Evolutionary conservation across 2,888 invertebrate species (phyloP), one percentile per base, ranked within the genome.

Genomic region (Thera britannica): DNA sequence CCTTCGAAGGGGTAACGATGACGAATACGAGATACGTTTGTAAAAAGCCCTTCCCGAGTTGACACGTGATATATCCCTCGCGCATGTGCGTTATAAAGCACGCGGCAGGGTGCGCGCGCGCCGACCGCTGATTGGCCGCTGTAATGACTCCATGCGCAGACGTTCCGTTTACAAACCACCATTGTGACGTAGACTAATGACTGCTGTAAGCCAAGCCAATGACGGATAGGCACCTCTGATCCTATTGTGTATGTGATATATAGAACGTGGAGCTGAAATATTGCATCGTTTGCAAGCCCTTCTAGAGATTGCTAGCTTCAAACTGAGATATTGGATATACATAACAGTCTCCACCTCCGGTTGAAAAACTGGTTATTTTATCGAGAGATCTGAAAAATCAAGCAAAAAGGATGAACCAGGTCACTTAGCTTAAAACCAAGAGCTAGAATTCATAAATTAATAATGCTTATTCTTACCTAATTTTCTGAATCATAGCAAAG

Each of bases 21-120:
- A 93, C 92, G 93, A 91, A 93, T 93, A 90, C 84, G 84, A 90
- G 91, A 91, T 91, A 88, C 86, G 89, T 89, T 88, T 86, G 88
- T 90, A 88, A 89, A 88, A 87, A 88, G 86, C 85, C 87, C 88
- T 91, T 89, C 84, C 84, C 84, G 85, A 79, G 79, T 82, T 89
- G 92, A 91, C 92, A 88, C 80, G 87, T 90, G 92, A 93, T 90
- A 92, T 92, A 93, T 93, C 84, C 86, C 65, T 80, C 76, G 88
- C 83, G 88, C 86, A 78, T 77, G 87, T 85, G 86, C 83, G 85
- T 81, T 85, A 90, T 92, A 91, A 93, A 91, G 87, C 84, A 90
- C 92, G 78, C 92, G 84, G 85, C 91, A 87, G 92, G 91, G 92
- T 86, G 92, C 90, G 90, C 86, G 76, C 73, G 87, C 89, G 86